Conservation (phyloP, 2,888 invertebrate species). For the Polietes domitor region DNA sequence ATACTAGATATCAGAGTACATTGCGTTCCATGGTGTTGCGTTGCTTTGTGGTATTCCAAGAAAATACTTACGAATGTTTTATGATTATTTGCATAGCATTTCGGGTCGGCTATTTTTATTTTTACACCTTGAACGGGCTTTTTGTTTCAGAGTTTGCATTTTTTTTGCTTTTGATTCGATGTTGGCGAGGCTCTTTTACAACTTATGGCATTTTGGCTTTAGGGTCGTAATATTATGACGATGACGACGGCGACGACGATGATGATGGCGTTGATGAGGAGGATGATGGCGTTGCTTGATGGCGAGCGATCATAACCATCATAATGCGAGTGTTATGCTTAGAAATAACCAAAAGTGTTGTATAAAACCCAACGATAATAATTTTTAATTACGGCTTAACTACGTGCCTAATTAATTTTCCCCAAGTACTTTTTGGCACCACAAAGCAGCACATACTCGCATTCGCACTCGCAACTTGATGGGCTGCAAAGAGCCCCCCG, state of each 20-base stretch:
- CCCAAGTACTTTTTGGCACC: conserved; percentile 31
- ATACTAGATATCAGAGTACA: too few relatives aligned
- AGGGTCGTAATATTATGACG: not conserved
- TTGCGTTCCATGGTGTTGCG: not conserved
- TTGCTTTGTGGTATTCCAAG: not conserved
- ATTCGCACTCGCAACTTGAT: not conserved
- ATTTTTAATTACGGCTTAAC: conserved; percentile 60
- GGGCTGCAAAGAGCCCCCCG: not conserved
- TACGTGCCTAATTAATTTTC: conserved; percentile 59
- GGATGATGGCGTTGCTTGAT: not conserved
- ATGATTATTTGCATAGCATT: conserved; percentile 10
- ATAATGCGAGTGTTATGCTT: not conserved
- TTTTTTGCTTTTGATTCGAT: too few relatives aligned
- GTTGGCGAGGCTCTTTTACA: not conserved
- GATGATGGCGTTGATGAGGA: not conserved
- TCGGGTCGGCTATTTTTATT: not conserved
- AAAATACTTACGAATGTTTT: not conserved
- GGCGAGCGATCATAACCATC: not conserved
- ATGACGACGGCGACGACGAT: not conserved
- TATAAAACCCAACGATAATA: conserved; percentile 22
- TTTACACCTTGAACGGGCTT: conserved; percentile 2
- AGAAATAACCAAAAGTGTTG: not conserved
- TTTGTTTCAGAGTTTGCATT: too few relatives aligned
- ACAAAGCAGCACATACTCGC: not conserved
- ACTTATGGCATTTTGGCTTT: not conserved